Base-by-base conservation (phyloP, 1,140 invertebrate genomes). In the Euborellia annulipes region DNA sequence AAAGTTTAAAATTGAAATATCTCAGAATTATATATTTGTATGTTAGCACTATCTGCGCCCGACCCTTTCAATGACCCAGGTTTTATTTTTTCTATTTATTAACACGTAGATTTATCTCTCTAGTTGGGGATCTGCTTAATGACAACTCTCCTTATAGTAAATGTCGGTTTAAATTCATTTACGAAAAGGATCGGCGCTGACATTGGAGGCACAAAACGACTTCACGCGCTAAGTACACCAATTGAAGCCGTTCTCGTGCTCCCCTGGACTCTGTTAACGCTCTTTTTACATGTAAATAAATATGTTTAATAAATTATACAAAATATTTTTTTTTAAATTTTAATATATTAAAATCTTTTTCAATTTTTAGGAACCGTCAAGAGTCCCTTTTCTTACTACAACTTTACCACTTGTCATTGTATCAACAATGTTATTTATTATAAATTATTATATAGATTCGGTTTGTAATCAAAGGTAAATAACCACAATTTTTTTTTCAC, bases 391-490 rank as follows among this genome's bases (percentile, higher is more conserved):
- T 38, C n/a, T 38, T 8, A 6, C 14, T 6, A 38, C 37, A 6
- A 17, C 37, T 18, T 9, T 44, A 32, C 19, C 21, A 16, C 4
- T 45, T n/a, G 8, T 41, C 14, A 18, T 37, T 6, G 19, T 44
- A 21, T 11, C 46, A 36, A 27, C 48, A 17, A 45, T 55, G 38
- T 47, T 52, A 45, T 52, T 55, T 32, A 46, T 55, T 13, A 3
- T 51, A 18, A 44, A 47, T 22, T 53, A 51, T 36, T 56, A 56
- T 39, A 43, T 55, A 17, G 55, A 55, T 43, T 39, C 19, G 9
- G 47, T 52, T 36, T 52, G 50, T 47, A 40, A 42, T 34, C 52
- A 52, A 46, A 54, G 54, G 54, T 55, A 50, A 21, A 13, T 13
- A 38, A n/a, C n/a, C n/a, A n/a, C n/a, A n/a, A n/a, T n/a, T n/a